phyloP scores from a whole-genome alignment of 1,140 invertebrate genomes.

The Papilio dardanus region DNA sequence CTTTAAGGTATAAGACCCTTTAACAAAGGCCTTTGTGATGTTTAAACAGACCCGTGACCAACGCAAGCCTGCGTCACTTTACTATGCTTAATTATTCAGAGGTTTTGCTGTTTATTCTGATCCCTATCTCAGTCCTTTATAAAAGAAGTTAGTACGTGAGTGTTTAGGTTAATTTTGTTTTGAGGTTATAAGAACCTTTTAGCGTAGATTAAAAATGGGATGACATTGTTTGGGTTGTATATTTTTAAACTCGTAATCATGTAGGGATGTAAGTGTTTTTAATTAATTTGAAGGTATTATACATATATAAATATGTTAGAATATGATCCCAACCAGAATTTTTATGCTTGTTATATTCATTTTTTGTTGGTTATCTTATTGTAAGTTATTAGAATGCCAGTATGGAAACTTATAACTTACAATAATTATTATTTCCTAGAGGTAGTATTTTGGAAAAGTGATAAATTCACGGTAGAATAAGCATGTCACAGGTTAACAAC shows the following conservation, averaged over 20 bases:
- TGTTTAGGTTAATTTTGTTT: constrained; percentile 18
- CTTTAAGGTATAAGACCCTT: neutral
- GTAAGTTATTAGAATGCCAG: no score
- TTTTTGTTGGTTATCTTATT: no score
- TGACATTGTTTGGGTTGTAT: neutral
- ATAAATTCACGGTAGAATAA: no score
- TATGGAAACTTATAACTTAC: no score
- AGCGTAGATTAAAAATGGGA: neutral
- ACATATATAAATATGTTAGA: neutral
- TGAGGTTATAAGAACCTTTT: neutral
- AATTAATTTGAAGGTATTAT: neutral
- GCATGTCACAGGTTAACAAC: no score
- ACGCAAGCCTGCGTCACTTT: constrained; percentile 16
- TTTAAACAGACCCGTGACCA: constrained; percentile 25
- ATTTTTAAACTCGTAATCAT: neutral
- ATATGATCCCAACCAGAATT: neutral
- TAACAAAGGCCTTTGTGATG: constrained; percentile 29
- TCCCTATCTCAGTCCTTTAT: neutral
- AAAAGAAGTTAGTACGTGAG: constrained; percentile 4
- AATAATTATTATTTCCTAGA: no score
- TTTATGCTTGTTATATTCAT: no score
- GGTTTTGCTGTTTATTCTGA: neutral
- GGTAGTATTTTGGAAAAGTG: no score
- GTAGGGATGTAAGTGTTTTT: neutral
- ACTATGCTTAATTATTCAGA: constrained; percentile 21